These are phyloP conservation scores for Drosophila kikkawai DNA, from an alignment of 1,140 invertebrate genomes.

Conservation along the genomic window DNA sequence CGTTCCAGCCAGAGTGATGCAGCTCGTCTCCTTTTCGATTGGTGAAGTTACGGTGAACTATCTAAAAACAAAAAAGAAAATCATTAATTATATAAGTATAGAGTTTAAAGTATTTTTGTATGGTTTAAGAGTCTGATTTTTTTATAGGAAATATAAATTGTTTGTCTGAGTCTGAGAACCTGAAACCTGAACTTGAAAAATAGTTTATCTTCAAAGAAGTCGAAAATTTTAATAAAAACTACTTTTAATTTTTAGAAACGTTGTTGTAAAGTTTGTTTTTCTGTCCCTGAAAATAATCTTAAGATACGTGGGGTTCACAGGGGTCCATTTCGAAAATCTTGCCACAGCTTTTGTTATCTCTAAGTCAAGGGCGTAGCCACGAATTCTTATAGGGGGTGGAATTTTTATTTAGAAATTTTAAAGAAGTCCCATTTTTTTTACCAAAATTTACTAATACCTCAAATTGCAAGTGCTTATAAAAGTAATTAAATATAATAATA, in stretches of 20 bases:
- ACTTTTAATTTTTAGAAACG: not conserved
- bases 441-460: not conserved
- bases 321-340: not conserved
- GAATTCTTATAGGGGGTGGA: no score
- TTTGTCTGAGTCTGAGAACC: not conserved
- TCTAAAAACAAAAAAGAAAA: constrained; percentile 86
- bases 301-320: not conserved
- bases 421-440: not conserved
- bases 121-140: not conserved
- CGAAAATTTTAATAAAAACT: not conserved
- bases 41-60: constrained; percentile 94
- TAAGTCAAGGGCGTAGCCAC: not conserved
- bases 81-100: no score
- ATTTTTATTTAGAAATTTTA: not conserved
- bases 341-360: not conserved
- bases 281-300: not conserved
- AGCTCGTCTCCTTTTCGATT: constrained; percentile 94
- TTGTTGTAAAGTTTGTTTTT: not conserved
- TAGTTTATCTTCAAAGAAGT: not conserved
- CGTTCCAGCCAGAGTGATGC: constrained; percentile 98
- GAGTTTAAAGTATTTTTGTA: not conserved
- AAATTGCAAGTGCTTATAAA: not conserved
- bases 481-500: not conserved
- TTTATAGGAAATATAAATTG: not conserved
- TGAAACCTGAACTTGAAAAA: not conserved